Percentiles rank a stretch among this genome's conserved stretches.
Conservation (phyloP, 1,140 invertebrate species). For the Venturia canescens region DNA sequence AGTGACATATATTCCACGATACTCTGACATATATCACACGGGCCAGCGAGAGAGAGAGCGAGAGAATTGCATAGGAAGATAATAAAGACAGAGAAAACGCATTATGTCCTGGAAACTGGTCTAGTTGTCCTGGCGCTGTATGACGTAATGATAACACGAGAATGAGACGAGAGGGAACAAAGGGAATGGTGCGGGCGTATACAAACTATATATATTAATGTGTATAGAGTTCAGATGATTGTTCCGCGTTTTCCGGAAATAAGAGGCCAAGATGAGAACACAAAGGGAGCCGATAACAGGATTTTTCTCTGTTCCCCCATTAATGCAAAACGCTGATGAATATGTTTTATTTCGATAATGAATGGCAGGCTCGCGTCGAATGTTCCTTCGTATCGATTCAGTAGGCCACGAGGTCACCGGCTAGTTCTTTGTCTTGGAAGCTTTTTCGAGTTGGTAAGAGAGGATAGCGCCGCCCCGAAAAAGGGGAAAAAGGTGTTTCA, state of each 20-base stretch:
- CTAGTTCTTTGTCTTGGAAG: too few relatives aligned
- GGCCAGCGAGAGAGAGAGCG: not conserved
- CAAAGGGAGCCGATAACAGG: not conserved
- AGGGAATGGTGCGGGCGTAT: not conserved
- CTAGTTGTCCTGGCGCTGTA: conserved; percentile 12
- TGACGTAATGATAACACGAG: conserved; percentile 28
- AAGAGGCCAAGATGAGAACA: conserved; percentile 10
- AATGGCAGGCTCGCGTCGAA: too few relatives aligned
- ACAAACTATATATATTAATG: conserved; percentile 21
- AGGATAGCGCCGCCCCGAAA: too few relatives aligned
- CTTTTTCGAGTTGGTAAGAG: too few relatives aligned
- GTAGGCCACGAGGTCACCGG: too few relatives aligned
- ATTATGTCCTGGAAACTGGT: conserved; percentile 28
- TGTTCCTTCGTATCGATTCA: too few relatives aligned
- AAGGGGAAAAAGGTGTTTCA: too few relatives aligned
- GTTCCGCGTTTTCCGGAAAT: conserved; percentile 3
- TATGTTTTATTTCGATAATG: not conserved
- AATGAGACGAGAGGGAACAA: conserved; percentile 30
- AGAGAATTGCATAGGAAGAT: not conserved
- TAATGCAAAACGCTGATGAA: not conserved
- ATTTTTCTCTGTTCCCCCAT: not conserved
- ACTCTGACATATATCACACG: too few relatives aligned
- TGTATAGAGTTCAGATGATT: not conserved
- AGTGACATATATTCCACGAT: conserved; percentile 35
- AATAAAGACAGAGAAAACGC: conserved; percentile 6